Evolutionary conservation across 2,888 invertebrate genomes (phyloP), one percentile per base, ranked within the genome.

Genomic region (Dioctria linearis): DNA sequence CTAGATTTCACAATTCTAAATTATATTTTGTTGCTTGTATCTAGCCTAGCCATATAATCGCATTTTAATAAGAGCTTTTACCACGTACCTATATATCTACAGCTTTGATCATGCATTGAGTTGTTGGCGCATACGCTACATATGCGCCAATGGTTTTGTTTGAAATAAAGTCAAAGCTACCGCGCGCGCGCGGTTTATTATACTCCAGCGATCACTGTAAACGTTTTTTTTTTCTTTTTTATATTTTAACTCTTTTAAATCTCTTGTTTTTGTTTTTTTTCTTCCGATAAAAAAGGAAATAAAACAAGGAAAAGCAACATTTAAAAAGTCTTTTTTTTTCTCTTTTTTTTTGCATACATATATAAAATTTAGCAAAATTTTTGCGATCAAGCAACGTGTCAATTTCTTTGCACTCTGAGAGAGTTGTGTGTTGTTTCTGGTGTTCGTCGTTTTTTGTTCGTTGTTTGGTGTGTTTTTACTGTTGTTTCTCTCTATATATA

Each of bases 351-450:
- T 25, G 25, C 25, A 25, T 25, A 25, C 25, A 25, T 25, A 25
- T 25, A 25, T 25, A 25, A 25, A 25, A 25, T 25, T 25, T 63
- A 76, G 2, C 63, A 76, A 73, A 49, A 76, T 76, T 76, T 25
- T 76, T 63, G 76, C 76, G 76, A 76, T 76, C 63, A 63, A 76
- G 63, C 76, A 63, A 76, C 76, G 76, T 76, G 76, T 76, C 76
- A 76, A 63, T 76, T 76, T 76, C 63, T 76, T 54, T 63, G 76
- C 63, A 76, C 51, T 25, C 25, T 25, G 25, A 25, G 25, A 25
- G 25, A 25, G 25, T 25, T 25, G 25, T 25, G 25, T 61, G 61
- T 59, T 76, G 73, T 73, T 73, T 57, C 73, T 76, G 25, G 25
- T 25, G 63, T 75, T 75, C 75, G 25, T 25, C 25, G 61, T 76